These are phyloP conservation scores for Perca flavescens DNA, from an alignment of 2,113 vertebrate species.

Conservation along the genomic window DNA sequence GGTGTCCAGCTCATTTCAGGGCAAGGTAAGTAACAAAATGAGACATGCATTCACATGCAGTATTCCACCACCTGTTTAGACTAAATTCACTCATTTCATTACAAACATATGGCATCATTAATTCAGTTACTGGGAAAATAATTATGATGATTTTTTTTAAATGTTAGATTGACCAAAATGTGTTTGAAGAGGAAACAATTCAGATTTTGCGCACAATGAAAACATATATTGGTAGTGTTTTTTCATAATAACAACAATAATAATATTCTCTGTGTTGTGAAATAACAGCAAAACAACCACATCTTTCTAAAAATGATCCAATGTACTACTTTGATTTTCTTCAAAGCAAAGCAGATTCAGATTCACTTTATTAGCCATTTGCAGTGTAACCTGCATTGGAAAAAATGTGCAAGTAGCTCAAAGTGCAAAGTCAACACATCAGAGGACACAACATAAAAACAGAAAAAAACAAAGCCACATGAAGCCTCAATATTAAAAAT, in stretches of 20 bases:
- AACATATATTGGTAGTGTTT: not conserved
- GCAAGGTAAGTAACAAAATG: slow-evolving; percentile 63
- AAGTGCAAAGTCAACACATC: no score
- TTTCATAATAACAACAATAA: not conserved
- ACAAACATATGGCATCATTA: not conserved
- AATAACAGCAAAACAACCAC: not conserved
- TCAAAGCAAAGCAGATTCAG: no score
- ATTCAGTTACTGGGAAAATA: not conserved
- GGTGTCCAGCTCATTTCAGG: not conserved
- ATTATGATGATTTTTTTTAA: not conserved
- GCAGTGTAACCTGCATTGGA: no score
- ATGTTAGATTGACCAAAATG: not conserved
- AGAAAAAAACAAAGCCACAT: no score
- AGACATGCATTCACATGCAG: not conserved
- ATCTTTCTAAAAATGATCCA: not conserved
- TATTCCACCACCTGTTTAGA: not conserved
- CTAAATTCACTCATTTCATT: not conserved
- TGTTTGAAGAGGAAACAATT: not conserved
- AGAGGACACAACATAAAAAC: no score
- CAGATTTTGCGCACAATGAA: not conserved
- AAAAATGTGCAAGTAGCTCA: no score
- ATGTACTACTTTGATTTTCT: not conserved
- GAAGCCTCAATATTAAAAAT: no score
- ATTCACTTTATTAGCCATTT: no score
- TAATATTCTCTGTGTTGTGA: not conserved